These are phyloP conservation scores for Arbacia lixula DNA, from an alignment of 53 echinoderm and acorn worm genomes.

Conservation along the genomic window DNA sequence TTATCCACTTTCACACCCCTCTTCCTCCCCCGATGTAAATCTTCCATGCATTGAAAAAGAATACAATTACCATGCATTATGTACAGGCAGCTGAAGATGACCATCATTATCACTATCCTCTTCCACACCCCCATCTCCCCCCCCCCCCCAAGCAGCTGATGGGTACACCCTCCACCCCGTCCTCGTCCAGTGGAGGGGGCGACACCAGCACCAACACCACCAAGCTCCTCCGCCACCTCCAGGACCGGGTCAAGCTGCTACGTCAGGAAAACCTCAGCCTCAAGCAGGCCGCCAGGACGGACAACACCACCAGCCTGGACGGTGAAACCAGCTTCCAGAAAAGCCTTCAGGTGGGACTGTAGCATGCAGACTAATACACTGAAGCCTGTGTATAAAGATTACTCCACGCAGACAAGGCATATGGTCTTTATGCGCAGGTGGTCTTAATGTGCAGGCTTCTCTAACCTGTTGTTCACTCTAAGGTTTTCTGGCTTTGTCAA, in stretches of 20 bases:
- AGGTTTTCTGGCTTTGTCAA: too few relatives aligned
- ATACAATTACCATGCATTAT: too few relatives aligned
- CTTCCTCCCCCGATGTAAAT: too few relatives aligned
- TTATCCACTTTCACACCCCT: too few relatives aligned
- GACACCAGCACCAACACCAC: constrained; percentile 68
- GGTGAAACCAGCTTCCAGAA: constrained; percentile 20
- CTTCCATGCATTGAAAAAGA: too few relatives aligned
- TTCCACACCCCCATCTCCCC: neutral
- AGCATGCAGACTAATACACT: too few relatives aligned
- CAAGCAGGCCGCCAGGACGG: constrained; percentile 50
- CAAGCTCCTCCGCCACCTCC: constrained; percentile 77
- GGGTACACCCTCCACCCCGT: constrained; percentile 29
- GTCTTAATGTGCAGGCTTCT: too few relatives aligned
- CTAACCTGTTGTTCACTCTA: too few relatives aligned
- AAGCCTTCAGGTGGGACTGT: constrained; percentile 23
- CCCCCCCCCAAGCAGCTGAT: neutral
- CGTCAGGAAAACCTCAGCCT: constrained; percentile 81
- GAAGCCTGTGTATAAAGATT: too few relatives aligned
- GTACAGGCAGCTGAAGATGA: too few relatives aligned
- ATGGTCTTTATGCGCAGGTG: too few relatives aligned
- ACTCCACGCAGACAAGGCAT: too few relatives aligned
- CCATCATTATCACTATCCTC: constrained; percentile 15
- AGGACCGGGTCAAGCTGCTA: constrained; percentile 90
- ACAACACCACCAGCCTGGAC: constrained; percentile 34
- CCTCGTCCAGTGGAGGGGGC: constrained; percentile 30